phyloP scores from a whole-genome alignment of 2,113 vertebrate genomes.

The Phoxinus phoxinus region DNA sequence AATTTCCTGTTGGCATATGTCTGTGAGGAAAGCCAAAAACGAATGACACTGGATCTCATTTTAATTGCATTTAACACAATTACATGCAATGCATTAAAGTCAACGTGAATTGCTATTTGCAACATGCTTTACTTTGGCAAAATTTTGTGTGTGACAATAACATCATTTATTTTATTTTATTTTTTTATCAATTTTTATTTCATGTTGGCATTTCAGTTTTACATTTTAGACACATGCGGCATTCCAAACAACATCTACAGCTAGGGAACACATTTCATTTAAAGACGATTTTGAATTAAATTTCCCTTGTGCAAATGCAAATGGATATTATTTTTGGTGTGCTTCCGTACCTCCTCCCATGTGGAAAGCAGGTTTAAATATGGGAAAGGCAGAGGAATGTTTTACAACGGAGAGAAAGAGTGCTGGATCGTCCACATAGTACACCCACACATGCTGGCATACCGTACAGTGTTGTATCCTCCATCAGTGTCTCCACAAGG shows the following conservation, averaged over 20 bases:
- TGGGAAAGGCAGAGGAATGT: not conserved
- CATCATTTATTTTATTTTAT: too few relatives aligned
- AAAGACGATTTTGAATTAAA: not conserved
- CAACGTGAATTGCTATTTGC: not conserved
- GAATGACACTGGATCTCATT: not conserved
- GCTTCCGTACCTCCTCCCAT: not conserved
- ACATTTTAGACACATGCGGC: not conserved
- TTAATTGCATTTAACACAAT: not conserved
- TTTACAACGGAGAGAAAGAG: not conserved
- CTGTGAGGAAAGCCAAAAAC: not conserved
- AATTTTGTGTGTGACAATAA: not conserved
- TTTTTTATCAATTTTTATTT: not conserved
- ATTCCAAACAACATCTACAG: too few relatives aligned
- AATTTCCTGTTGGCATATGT: constrained; percentile 13
- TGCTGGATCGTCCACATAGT: not conserved
- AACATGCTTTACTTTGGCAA: not conserved
- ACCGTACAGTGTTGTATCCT: not conserved
- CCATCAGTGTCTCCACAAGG: constrained; percentile 33
- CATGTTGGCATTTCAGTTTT: not conserved
- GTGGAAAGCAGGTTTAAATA: not conserved
- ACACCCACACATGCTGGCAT: not conserved
- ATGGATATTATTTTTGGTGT: not conserved
- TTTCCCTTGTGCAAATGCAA: not conserved
- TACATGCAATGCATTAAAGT: not conserved
- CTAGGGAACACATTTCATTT: not conserved